Percentiles rank a stretch among this genome's conserved stretches.
Evolutionary conservation across 2,888 invertebrate genomes (phyloP).

Genomic region (Coenonympha glycerion): DNA sequence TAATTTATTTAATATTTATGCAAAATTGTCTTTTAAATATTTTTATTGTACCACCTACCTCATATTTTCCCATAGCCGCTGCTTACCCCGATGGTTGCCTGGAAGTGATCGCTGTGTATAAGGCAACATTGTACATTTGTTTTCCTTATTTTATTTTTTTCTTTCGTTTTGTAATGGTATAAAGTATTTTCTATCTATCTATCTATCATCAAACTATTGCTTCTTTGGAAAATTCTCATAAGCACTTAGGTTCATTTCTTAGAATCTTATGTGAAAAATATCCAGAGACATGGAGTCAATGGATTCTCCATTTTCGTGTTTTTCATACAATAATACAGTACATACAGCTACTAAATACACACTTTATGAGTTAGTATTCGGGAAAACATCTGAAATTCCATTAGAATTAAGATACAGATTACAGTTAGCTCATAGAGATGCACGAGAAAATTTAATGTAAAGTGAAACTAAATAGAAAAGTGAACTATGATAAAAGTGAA

Average conservation of each 20-base stretch:
- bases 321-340: constrained; percentile 14
- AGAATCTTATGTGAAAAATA: constrained; percentile 10
- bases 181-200: no score
- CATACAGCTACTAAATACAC: constrained; percentile 16
- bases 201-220: constrained; percentile 19
- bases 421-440: constrained; percentile 19
- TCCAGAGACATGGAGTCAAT: constrained; percentile 1
- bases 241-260: constrained; percentile 7
- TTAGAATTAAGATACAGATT: constrained; percentile 15
- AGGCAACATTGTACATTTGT: no score
- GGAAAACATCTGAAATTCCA: constrained; percentile 15
- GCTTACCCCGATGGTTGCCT: no score
- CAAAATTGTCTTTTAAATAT: no score
- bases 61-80: no score
- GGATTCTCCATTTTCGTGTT: constrained; percentile 20
- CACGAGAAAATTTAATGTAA: constrained; percentile 8
- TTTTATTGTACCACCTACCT: no score
- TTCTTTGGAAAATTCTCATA: constrained; percentile 16
- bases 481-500: constrained; percentile 7
- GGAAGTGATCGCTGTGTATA: no score
- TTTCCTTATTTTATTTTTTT: no score
- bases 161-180: no score
- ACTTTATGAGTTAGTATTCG: constrained; percentile 21
- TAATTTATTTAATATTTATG: no score
- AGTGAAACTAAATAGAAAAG: constrained; percentile 12